These are phyloP conservation scores for Drosophila antonietae DNA, from an alignment of 2,888 invertebrate species.

Conservation along the genomic window DNA sequence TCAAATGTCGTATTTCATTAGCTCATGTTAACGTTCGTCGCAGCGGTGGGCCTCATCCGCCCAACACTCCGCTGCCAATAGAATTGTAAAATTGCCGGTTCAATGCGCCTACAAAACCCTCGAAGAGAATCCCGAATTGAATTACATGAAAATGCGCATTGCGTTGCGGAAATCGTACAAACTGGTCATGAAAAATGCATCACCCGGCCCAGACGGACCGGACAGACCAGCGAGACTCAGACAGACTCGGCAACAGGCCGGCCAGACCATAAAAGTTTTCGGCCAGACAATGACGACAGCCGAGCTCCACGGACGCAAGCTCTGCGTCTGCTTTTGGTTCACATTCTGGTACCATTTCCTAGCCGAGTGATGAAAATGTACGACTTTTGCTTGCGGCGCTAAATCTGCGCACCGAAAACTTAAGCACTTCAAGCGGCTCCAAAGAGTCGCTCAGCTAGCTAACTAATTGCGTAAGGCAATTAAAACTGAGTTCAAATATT, in stretches of 20 bases:
- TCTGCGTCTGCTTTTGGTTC: slow-evolving; percentile 31
- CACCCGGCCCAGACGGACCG: slow-evolving; percentile 39
- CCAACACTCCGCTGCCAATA: slow-evolving; percentile 56
- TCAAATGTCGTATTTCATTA: slow-evolving; percentile 79
- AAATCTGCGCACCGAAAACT: slow-evolving; percentile 61
- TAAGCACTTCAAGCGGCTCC: slow-evolving; percentile 26
- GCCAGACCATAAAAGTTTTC: slow-evolving; percentile 49
- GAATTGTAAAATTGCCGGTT: slow-evolving; percentile 69
- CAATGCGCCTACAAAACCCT: slow-evolving; percentile 56
- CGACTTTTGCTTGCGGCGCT: slow-evolving; percentile 71
- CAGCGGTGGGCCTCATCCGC: slow-evolving; percentile 59
- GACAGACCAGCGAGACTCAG: slow-evolving; percentile 14
- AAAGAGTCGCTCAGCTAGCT: slow-evolving; percentile 11
- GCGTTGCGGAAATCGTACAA: slow-evolving; percentile 79
- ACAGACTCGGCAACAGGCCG: slow-evolving; percentile 30
- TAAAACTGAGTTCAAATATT: neutral
- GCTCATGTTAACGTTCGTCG: slow-evolving; percentile 63
- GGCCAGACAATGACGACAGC: slow-evolving; percentile 61
- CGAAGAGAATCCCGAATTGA: slow-evolving; percentile 61
- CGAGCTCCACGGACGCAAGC: slow-evolving; percentile 27
- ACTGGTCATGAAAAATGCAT: slow-evolving; percentile 79
- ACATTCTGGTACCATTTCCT: slow-evolving; percentile 31
- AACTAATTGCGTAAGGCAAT: slow-evolving; percentile 2
- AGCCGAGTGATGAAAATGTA: slow-evolving; percentile 74
- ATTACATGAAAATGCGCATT: slow-evolving; percentile 76